Percentiles rank a stretch among this genome's conserved stretches.
Evolutionary conservation across 2,113 vertebrate species (phyloP).

Genomic region (Triplophysa rosa): DNA sequence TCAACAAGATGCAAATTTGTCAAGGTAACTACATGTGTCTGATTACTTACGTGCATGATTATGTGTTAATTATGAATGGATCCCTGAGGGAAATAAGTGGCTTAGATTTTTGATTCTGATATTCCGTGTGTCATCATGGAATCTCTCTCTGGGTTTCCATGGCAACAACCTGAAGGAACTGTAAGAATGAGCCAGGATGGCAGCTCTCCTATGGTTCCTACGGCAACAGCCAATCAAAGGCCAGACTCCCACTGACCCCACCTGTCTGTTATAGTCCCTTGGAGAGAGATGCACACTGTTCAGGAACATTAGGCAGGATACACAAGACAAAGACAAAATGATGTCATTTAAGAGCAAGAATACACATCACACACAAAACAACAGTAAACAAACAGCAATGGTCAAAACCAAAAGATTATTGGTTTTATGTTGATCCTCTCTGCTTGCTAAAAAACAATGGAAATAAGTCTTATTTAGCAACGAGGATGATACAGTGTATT

Average conservation of each 20-base stretch:
- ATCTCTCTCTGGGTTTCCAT: slow-evolving; percentile 43
- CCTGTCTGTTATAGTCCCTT: slow-evolving; percentile 36
- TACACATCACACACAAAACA: background rate
- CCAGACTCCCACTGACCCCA: slow-evolving; percentile 51
- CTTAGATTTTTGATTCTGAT: slow-evolving; percentile 5
- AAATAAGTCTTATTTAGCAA: background rate
- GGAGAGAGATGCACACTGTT: slow-evolving; percentile 5
- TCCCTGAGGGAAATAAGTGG: background rate
- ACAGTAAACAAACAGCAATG: background rate
- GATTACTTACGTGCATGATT: background rate
- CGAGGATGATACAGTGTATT: too few species aligned
- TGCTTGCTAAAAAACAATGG: background rate
- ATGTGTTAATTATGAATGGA: slow-evolving; percentile 9
- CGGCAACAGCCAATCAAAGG: slow-evolving; percentile 49
- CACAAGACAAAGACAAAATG: background rate
- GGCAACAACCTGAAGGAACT: slow-evolving; percentile 36
- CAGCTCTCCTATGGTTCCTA: slow-evolving; percentile 52
- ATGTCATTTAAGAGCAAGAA: background rate
- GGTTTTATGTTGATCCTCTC: background rate
- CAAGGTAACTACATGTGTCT: background rate
- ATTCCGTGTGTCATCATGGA: slow-evolving; percentile 49
- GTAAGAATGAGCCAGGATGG: slow-evolving; percentile 46
- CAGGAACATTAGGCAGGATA: background rate
- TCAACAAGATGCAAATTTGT: background rate
- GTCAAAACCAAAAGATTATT: background rate